Evolutionary conservation across 2,888 invertebrate genomes (phyloP), one percentile per base, ranked within the genome.

Genomic region (Sabatieria punctata): DNA sequence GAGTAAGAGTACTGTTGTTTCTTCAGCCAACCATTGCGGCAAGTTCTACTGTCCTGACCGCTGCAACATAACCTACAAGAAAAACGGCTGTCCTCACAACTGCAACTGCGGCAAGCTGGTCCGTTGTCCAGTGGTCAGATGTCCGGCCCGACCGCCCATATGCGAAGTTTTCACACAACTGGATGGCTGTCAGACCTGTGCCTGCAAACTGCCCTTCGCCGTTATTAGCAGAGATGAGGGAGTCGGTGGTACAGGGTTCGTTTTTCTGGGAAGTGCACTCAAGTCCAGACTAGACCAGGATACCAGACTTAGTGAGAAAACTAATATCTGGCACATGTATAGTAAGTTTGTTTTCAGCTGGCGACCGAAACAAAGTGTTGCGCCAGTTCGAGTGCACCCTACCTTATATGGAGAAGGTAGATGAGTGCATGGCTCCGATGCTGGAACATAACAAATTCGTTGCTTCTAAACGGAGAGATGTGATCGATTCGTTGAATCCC

Each of bases 181-280:
- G 27, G 42, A 46, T 18, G 46, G 46, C 21, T 46, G 46, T 35
- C 46, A 46, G 26, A 35, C 40, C 19, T 46, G 46, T 24, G 46
- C 41, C 35, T 46, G 46, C 46, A 19, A 30, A 26, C 35, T 27
- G 6, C 46, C 46, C 33, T 27, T 45, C 25, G 36, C 35, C 19
- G n/a, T n/a, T n/a, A n/a, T n/a, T n/a, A n/a, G n/a, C n/a, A n/a
- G n/a, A n/a, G n/a, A n/a, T n/a, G n/a, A n/a, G n/a, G n/a, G n/a
- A n/a, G n/a, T n/a, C n/a, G n/a, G n/a, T 4, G 37, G 19, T 15
- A 19, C 8, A 4, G 4, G 37, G 4, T 37, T 37, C 37, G 6
- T 37, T 19, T 37, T 37, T n/a, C 11, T 37, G n/a, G 37, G 18
- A 15, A 18, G 37, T n/a, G n/a, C n/a, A 15, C 11, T 6, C 18